Base-by-base conservation (phyloP, 2,888 invertebrate species). In the Lottia scabra region DNA sequence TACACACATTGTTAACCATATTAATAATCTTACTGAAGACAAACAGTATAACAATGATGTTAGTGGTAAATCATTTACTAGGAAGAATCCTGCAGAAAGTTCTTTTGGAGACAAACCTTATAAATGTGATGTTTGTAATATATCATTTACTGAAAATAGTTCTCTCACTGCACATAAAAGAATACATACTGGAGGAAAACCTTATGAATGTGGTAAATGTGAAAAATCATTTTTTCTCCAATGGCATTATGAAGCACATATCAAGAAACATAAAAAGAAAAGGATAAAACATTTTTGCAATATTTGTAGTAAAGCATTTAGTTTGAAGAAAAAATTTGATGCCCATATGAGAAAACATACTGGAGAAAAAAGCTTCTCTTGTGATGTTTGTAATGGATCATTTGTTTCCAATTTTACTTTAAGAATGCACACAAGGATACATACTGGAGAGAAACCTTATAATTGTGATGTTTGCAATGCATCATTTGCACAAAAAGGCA, bases 1-100 rank as follows among this genome's bases (percentile, higher is more conserved):
- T 16, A 66, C 23, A 26, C 66, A 66, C 15, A 44, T 26, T 27
- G 45, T 46, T 38, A 56, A 56, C 19, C 56, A 56, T 43, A 27
- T 62, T 38, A 67, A 30, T 10, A 63, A 27, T 10, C 68, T 67
- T 19, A 68, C 67, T 2, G 68, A 64, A 44, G 68, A 67, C 43
- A 67, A 44, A 68, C 68, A 67, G 12, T 46, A 43, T 46, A 63
- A 27, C 46, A 68, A 68, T 64, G 67, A 67, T 48, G 27, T 68
- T 13, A 10, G 10, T 38, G 5, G 10, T 38, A 38, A 38, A 38
- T 38, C 38, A 38, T 38, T 38, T 38, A 38, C 8, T 38, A 38
- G 1, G 10, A 6, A 38, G 10, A 10, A 38, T 8, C 38, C 10
- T 38, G 8, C 8, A 38, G 8, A 38, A 38, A 38, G 8, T 38